Evolutionary conservation across 64 coral and sea anemone genomes (phyloP).

Genomic region (Actinia equina): DNA sequence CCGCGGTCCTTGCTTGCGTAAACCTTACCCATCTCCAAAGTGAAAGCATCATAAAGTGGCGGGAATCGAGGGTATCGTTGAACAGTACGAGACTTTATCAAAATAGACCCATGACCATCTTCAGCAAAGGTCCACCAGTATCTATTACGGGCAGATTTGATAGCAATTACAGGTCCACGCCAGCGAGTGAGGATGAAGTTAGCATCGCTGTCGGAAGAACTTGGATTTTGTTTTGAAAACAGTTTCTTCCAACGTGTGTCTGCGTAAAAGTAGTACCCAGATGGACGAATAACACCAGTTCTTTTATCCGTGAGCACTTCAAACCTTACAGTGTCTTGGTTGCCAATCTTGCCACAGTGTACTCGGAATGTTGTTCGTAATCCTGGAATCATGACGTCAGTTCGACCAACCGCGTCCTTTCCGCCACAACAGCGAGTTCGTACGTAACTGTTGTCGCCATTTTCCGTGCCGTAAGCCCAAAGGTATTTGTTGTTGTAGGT

Average conservation of each 20-base stretch:
- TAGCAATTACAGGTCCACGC: slow-evolving; percentile 31
- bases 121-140: slow-evolving; percentile 18
- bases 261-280: slow-evolving; percentile 41
- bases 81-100: neutral
- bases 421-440: slow-evolving; percentile 33
- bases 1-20: too few species aligned
- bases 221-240: neutral
- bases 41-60: neutral
- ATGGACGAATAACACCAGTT: neutral
- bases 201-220: neutral
- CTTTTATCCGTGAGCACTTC: neutral
- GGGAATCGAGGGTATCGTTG: neutral
- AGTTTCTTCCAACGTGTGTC: neutral
- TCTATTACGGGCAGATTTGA: neutral
- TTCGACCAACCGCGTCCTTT: slow-evolving; percentile 15
- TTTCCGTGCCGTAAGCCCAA: neutral
- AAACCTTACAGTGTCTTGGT: slow-evolving; percentile 19
- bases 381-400: slow-evolving; percentile 6
- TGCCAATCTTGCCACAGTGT: neutral
- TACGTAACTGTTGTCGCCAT: neutral
- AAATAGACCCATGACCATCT: neutral
- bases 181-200: slow-evolving; percentile 20
- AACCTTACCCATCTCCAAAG: neutral
- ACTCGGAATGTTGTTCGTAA: slow-evolving; percentile 18
- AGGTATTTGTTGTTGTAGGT: slow-evolving; percentile 37